Conservation (phyloP, 2,797 vertebrate species). For the Sebastolobus altivelis region DNA sequence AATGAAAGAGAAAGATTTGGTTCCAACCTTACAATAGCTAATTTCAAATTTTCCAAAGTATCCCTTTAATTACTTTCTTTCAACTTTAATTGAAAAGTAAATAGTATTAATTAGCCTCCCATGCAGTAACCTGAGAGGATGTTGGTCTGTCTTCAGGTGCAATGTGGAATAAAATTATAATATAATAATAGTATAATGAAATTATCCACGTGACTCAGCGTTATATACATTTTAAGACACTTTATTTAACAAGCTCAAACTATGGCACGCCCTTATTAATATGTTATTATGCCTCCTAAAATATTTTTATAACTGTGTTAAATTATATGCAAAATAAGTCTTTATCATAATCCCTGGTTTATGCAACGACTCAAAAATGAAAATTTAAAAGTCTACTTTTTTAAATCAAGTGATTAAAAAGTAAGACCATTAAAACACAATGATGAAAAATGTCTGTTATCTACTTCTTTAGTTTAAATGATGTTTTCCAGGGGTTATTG, state of each 20-base stretch:
- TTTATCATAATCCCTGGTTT: neutral
- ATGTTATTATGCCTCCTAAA: neutral
- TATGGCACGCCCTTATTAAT: conserved; percentile 29
- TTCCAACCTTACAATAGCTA: neutral
- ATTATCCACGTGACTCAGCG: conserved; percentile 5
- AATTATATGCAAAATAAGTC: neutral
- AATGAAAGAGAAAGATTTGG: neutral
- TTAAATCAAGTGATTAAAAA: neutral
- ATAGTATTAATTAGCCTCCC: conserved; percentile 26
- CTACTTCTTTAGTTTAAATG: no score
- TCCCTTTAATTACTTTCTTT: neutral
- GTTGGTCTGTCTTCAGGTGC: conserved; percentile 5
- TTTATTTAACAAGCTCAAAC: conserved; percentile 17
- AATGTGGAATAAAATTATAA: conserved; percentile 21
- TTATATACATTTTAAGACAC: conserved; percentile 6
- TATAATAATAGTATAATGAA: neutral
- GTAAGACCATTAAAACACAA: neutral
- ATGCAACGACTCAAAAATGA: neutral
- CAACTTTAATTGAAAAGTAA: conserved; percentile 9
- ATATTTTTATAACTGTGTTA: neutral
- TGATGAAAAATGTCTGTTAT: no score
- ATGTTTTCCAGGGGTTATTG: neutral
- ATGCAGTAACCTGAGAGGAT: conserved; percentile 8
- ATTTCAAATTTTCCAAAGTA: neutral
- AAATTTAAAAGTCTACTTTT: neutral